These are phyloP conservation scores for Rhadina sibilatrix DNA, from an alignment of 2,113 vertebrate species.

Conservation along the genomic window DNA sequence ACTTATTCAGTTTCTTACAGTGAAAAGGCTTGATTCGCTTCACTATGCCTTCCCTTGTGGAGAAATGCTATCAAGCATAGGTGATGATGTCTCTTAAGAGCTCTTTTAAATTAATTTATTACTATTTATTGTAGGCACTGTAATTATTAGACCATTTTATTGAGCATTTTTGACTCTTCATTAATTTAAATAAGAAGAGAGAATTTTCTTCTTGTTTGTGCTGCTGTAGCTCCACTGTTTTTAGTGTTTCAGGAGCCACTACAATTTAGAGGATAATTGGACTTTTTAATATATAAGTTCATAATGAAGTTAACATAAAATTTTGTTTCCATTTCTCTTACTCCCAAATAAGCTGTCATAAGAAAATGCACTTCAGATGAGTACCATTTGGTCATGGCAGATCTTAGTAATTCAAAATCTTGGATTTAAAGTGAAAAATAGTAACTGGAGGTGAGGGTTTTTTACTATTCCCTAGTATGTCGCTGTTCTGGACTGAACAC, in stretches of 20 bases:
- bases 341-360: neutral
- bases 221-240: neutral
- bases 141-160: neutral
- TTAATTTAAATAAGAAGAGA: neutral
- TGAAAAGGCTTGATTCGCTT: neutral
- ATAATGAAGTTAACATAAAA: neutral
- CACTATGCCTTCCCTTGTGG: fast-evolving
- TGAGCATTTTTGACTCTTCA: neutral
- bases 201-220: neutral
- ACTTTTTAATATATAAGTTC: neutral
- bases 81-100: neutral
- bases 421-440: neutral
- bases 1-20: neutral
- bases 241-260: neutral
- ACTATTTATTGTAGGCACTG: neutral
- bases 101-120: neutral
- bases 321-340: neutral
- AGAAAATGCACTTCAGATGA: neutral
- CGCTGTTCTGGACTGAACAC: neutral
- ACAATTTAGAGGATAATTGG: neutral
- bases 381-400: neutral
- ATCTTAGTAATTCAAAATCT: neutral
- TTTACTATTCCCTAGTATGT: neutral
- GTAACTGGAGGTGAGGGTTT: neutral
- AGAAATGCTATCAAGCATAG: neutral